Evolutionary conservation across 2,797 vertebrate genomes (phyloP).

Genomic region (Tragelaphus oryx): DNA sequence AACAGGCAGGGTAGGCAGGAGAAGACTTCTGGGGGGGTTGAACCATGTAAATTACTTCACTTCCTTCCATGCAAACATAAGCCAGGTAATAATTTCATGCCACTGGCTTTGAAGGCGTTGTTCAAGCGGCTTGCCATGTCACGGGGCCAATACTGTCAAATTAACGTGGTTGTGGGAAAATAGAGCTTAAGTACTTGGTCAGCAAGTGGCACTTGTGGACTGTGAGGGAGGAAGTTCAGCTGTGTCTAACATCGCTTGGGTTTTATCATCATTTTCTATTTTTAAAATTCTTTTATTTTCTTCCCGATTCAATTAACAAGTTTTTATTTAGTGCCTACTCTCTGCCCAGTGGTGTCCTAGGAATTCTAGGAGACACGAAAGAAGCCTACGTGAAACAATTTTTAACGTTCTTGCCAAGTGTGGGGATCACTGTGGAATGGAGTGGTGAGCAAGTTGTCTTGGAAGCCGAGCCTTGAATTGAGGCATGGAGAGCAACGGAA

Average conservation of each 20-base stretch:
- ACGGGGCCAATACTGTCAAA: background rate
- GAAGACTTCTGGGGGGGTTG: background rate
- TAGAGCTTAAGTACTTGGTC: background rate
- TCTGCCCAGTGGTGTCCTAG: slow-evolving; percentile 48
- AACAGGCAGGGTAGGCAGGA: background rate
- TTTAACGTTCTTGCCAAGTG: slow-evolving; percentile 50
- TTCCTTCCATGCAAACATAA: slow-evolving; percentile 3
- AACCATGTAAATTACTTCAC: background rate
- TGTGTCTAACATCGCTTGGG: slow-evolving; percentile 43
- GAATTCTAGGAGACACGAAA: slow-evolving; percentile 61
- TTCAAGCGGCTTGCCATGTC: background rate
- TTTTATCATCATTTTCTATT: slow-evolving; percentile 68
- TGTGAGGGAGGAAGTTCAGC: slow-evolving; percentile 40
- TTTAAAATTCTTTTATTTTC: slow-evolving; percentile 74
- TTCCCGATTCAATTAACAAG: slow-evolving; percentile 69
- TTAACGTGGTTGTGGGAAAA: slow-evolving; percentile 12
- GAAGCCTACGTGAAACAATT: slow-evolving; percentile 33
- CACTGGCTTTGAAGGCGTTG: slow-evolving; percentile 10
- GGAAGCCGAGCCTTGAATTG: background rate
- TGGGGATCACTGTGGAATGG: background rate
- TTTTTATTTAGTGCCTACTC: slow-evolving; percentile 69
- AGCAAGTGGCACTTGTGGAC: slow-evolving; percentile 41
- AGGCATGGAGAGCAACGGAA: background rate
- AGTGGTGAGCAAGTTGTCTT: slow-evolving; percentile 7
- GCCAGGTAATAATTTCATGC: background rate